phyloP scores from a whole-genome alignment of 2,888 invertebrate species.

The Dasypolia templi region DNA sequence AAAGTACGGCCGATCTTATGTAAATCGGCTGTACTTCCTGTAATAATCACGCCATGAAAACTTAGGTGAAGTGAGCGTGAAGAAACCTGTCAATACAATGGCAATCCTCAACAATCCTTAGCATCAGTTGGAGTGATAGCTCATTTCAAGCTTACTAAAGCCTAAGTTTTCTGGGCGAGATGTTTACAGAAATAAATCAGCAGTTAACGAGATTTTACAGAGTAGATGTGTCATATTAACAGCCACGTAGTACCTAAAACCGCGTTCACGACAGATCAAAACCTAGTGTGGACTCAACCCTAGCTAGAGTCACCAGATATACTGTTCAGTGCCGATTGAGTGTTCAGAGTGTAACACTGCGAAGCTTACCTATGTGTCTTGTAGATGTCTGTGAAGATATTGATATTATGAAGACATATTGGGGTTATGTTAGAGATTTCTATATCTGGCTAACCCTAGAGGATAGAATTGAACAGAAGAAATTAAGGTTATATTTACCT shows the following conservation, averaged over 20 bases:
- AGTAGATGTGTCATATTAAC: background rate
- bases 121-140: background rate
- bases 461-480: background rate
- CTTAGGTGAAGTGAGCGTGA: background rate
- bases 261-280: background rate
- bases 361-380: background rate
- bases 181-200: background rate
- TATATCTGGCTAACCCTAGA: constrained; percentile 9
- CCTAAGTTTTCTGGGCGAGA: background rate
- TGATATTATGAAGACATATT: constrained; percentile 30
- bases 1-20: constrained; percentile 1
- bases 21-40: no score
- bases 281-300: background rate
- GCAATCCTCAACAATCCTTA: background rate
- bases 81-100: background rate
- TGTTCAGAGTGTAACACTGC: background rate
- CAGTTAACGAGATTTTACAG: no score
- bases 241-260: background rate
- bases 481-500: constrained; percentile 10
- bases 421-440: background rate
- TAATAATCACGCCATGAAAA: background rate
- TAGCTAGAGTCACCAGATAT: background rate
- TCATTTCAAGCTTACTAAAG: background rate
- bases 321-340: background rate
- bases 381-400: constrained; percentile 6